Conservation (phyloP, 2,113 vertebrate genomes). For the Burhinus oedicnemus region DNA sequence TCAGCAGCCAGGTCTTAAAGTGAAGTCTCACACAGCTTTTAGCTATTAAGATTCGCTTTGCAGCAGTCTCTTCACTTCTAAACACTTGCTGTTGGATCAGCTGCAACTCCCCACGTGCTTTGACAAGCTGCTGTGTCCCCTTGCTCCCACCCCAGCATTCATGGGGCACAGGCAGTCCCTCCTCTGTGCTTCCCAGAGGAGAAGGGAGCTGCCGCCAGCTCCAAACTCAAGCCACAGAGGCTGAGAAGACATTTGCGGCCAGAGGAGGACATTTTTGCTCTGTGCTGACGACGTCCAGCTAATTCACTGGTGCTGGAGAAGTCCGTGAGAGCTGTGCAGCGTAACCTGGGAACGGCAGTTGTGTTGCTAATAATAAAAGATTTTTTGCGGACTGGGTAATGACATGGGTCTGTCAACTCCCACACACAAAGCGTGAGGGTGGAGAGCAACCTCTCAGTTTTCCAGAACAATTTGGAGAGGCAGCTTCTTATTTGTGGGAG, state of each 20-base stretch:
- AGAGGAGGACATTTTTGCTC: not conserved
- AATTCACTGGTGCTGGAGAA: not conserved
- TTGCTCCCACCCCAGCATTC: not conserved
- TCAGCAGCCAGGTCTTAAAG: not conserved
- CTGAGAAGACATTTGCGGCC: not conserved
- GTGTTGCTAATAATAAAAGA: not conserved
- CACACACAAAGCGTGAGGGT: rapidly evolving
- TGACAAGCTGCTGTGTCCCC: not conserved
- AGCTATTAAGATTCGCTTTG: not conserved
- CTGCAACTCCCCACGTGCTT: not conserved
- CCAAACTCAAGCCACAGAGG: not conserved
- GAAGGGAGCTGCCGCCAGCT: not conserved
- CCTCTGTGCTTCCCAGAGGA: not conserved
- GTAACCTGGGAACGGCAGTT: not conserved
- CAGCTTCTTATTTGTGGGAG: not conserved
- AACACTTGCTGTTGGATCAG: not conserved
- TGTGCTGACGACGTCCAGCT: not conserved
- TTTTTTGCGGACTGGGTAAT: not conserved
- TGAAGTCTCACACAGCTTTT: not conserved
- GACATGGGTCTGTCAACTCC: not conserved
- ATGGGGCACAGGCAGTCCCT: not conserved
- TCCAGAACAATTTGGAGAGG: not conserved
- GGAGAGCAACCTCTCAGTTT: not conserved
- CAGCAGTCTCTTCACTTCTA: not conserved
- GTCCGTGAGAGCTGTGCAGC: not conserved